Conservation (phyloP, 2,113 vertebrate genomes). For the Cavia aperea region DNA sequence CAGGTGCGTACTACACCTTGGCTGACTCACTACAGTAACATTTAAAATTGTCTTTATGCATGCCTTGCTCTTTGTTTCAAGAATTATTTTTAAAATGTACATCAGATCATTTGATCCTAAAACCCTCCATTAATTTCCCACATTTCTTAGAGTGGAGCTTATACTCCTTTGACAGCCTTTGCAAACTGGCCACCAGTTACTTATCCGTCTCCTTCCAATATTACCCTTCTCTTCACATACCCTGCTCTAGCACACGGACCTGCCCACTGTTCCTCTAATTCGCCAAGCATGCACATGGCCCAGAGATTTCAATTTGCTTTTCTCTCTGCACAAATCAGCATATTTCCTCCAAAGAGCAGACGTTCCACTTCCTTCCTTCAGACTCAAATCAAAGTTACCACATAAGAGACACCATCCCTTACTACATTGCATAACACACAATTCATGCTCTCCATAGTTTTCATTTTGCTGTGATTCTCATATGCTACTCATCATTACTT, state of each 20-base stretch:
- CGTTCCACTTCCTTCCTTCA: not conserved
- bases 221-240: not conserved
- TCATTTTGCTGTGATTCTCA: not conserved
- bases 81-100: not conserved
- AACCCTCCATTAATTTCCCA: not conserved
- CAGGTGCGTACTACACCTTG: not conserved
- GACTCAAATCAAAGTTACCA: not conserved
- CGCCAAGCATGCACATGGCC: not conserved
- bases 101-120: not conserved
- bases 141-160: not conserved
- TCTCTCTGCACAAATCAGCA: not conserved
- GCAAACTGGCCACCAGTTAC: not conserved
- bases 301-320: not conserved
- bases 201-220: not conserved
- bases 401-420: not conserved
- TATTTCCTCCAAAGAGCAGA: not conserved
- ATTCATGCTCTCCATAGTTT: not conserved
- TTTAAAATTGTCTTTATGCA: not conserved
- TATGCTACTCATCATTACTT: not conserved
- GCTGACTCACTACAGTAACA: not conserved
- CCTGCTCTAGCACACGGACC: not conserved
- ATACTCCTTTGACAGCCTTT: not conserved
- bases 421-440: not conserved
- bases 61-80: not conserved
- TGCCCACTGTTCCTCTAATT: not conserved